Conservation (phyloP, 2,888 invertebrate genomes). For the Nomada goodeniana region DNA sequence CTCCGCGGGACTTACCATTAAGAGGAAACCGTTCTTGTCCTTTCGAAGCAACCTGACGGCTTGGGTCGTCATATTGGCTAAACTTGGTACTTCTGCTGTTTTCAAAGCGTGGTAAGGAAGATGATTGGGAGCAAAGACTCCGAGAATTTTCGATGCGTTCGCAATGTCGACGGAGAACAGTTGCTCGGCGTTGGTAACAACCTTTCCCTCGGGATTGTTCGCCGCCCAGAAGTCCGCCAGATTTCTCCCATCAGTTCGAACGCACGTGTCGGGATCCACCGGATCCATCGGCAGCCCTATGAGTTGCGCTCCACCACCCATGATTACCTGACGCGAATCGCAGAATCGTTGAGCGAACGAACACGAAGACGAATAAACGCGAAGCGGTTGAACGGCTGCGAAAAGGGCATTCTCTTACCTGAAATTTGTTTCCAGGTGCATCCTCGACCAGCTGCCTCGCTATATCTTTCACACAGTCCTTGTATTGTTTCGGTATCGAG, state of each 20-base stretch:
- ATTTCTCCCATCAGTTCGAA: slow-evolving; percentile 86
- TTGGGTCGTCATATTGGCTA: slow-evolving; percentile 87
- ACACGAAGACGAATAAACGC: no score
- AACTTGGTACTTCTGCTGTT: slow-evolving; percentile 84
- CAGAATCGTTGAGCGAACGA: neutral
- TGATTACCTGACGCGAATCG: slow-evolving; percentile 84
- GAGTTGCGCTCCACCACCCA: slow-evolving; percentile 87
- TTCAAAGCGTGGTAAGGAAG: slow-evolving; percentile 86
- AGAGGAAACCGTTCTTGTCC: slow-evolving; percentile 85
- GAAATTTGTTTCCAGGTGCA: slow-evolving; percentile 87
- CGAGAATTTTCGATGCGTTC: slow-evolving; percentile 85
- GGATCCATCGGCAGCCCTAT: slow-evolving; percentile 77
- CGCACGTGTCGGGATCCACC: slow-evolving; percentile 83
- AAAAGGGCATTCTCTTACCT: slow-evolving; percentile 82
- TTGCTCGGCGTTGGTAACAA: slow-evolving; percentile 83
- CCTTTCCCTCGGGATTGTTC: slow-evolving; percentile 80
- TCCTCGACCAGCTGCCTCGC: slow-evolving; percentile 88
- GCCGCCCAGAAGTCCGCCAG: slow-evolving; percentile 86
- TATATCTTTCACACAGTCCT: slow-evolving; percentile 86
- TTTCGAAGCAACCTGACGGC: slow-evolving; percentile 86
- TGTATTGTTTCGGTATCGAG: slow-evolving; percentile 76
- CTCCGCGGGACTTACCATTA: slow-evolving; percentile 82
- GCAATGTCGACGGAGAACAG: slow-evolving; percentile 83
- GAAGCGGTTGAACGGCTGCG: no score
- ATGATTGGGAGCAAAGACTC: slow-evolving; percentile 86